A percentile compares a stretch with the other conserved stretches of the same genome.
Evolutionary conservation across 1,140 invertebrate genomes (phyloP).

Genomic region (Ceratina australensis): DNA sequence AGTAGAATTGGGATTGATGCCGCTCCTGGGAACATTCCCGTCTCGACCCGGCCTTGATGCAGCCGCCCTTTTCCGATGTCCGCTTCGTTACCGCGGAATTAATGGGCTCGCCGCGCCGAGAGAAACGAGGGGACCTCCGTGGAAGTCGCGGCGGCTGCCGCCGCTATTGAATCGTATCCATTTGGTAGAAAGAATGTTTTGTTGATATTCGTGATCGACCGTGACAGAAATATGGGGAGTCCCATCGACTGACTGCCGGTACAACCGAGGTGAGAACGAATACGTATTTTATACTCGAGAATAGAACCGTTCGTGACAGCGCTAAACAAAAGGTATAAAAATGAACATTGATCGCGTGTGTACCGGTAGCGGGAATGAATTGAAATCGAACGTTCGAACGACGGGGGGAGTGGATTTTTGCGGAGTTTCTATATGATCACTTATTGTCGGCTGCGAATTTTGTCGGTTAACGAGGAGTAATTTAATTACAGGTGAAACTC

Average conservation of each 20-base stretch:
- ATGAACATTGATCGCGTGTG: too few species aligned
- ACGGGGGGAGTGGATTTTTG: neutral
- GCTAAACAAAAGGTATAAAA: too few species aligned
- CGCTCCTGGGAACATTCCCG: slow-evolving; percentile 25
- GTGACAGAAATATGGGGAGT: neutral
- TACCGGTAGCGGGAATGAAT: too few species aligned
- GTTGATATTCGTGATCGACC: neutral
- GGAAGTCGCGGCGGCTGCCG: neutral
- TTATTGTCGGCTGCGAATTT: neutral
- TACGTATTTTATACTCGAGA: too few species aligned
- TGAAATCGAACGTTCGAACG: too few species aligned
- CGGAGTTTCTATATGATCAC: neutral
- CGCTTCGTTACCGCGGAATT: slow-evolving; percentile 24
- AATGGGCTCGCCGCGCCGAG: neutral
- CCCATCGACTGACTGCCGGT: neutral
- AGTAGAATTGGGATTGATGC: slow-evolving; percentile 52
- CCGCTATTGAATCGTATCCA: neutral
- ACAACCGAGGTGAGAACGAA: neutral
- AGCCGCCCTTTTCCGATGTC: neutral
- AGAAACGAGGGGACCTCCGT: neutral
- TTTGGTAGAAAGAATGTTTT: neutral
- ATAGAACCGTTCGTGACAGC: too few species aligned
- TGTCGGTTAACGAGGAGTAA: neutral
- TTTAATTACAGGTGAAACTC: slow-evolving; percentile 2
- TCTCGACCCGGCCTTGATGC: neutral